phyloP scores from a whole-genome alignment of 2,113 vertebrate genomes.

The Aptenodytes forsteri region DNA sequence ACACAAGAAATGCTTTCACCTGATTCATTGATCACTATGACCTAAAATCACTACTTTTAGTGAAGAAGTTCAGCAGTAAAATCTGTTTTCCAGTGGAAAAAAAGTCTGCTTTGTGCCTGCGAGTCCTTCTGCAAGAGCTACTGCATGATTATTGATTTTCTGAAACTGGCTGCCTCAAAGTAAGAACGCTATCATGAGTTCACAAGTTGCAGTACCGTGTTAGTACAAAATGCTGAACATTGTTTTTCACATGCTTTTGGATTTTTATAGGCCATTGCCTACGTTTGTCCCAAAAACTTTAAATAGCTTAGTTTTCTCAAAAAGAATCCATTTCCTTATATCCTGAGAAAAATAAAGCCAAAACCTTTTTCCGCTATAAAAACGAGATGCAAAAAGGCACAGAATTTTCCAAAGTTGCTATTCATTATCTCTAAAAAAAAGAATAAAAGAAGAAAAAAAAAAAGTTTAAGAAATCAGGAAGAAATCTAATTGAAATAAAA shows the following conservation, averaged over 20 bases:
- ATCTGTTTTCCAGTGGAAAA: background rate
- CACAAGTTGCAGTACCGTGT: background rate
- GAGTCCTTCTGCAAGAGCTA: background rate
- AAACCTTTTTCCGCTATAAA: background rate
- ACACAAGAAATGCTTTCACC: background rate
- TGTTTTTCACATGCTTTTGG: background rate
- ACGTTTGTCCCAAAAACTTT: background rate
- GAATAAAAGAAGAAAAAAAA: background rate
- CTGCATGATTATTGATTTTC: conserved; percentile 44
- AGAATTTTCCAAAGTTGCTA: background rate
- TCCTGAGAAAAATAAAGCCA: background rate
- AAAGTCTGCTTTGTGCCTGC: background rate
- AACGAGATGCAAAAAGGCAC: background rate
- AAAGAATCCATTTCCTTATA: background rate
- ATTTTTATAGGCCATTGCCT: background rate
- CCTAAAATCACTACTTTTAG: background rate
- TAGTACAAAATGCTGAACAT: conserved; percentile 1
- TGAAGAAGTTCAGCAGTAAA: background rate
- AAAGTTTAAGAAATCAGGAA: background rate
- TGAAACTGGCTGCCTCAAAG: background rate
- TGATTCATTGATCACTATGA: background rate
- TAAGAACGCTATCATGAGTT: background rate
- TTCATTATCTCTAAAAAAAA: background rate
- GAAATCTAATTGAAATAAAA: background rate
- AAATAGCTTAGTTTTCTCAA: background rate